Percentiles rank a stretch among this genome's conserved stretches.
phyloP scores from a whole-genome alignment of 2,888 invertebrate genomes.

The Matsumyia berberina region DNA sequence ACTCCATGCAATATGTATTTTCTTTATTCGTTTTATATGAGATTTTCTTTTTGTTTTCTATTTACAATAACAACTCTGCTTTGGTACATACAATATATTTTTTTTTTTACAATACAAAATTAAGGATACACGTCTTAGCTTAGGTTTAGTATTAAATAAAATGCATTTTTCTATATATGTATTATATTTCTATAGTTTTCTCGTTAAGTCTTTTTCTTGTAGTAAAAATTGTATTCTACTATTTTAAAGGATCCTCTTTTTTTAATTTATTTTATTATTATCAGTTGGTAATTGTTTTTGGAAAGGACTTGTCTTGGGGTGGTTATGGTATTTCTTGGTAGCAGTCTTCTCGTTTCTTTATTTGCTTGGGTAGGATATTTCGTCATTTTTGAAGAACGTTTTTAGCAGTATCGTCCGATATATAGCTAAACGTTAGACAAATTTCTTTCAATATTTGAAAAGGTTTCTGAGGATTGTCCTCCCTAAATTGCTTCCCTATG shows the following conservation, averaged over 20 bases:
- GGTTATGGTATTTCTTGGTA: background rate
- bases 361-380: too few relatives aligned
- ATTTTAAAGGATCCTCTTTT: slow-evolving; percentile 21
- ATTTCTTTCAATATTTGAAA: too few relatives aligned
- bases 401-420: too few relatives aligned
- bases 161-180: slow-evolving; percentile 12
- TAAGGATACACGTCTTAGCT: slow-evolving; percentile 32
- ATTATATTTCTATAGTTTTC: slow-evolving; percentile 39
- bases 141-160: slow-evolving; percentile 14
- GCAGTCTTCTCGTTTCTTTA: too few relatives aligned
- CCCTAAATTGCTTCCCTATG: too few relatives aligned
- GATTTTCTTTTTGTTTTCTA: slow-evolving; percentile 27
- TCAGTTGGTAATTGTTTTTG: background rate
- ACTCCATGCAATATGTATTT: slow-evolving; percentile 36
- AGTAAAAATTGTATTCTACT: slow-evolving; percentile 57
- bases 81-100: slow-evolving; percentile 13
- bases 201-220: slow-evolving; percentile 63
- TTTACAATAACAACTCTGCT: slow-evolving; percentile 41
- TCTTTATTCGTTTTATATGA: slow-evolving; percentile 42
- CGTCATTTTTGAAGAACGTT: too few relatives aligned
- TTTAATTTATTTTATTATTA: slow-evolving; percentile 10
- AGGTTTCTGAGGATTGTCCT: too few relatives aligned
- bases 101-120: slow-evolving; percentile 54
- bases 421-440: too few relatives aligned
- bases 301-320: slow-evolving; percentile 2